Evolutionary conservation across 2,113 vertebrate genomes (phyloP).

Genomic region (Pimephales promelas): DNA sequence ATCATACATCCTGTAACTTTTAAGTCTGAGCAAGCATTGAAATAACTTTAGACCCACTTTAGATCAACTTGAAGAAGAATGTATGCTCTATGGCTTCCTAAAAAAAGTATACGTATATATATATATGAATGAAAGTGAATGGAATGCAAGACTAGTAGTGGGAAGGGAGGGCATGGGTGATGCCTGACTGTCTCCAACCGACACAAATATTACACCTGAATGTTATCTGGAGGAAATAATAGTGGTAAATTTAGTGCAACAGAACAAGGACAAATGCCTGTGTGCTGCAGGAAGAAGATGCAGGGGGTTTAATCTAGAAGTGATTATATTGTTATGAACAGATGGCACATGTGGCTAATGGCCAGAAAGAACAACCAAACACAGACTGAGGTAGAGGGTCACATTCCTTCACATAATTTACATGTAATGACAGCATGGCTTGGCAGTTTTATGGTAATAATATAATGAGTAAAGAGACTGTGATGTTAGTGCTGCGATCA

Average conservation of each 20-base stretch:
- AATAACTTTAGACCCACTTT: neutral
- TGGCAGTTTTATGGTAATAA: neutral
- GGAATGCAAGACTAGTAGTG: neutral
- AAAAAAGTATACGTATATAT: too few relatives aligned
- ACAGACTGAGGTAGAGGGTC: neutral
- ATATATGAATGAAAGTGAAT: neutral
- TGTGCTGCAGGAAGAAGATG: neutral
- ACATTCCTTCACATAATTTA: slow-evolving; percentile 21
- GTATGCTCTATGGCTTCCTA: neutral
- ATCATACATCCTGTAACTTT: too few relatives aligned
- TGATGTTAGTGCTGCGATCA: neutral
- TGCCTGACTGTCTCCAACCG: neutral
- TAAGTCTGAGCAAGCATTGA: neutral
- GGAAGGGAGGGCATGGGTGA: neutral
- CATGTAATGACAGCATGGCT: neutral
- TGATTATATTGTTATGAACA: slow-evolving; percentile 57
- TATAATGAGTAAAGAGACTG: slow-evolving; percentile 16
- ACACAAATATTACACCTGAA: slow-evolving; percentile 16
- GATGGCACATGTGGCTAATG: slow-evolving; percentile 54
- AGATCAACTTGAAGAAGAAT: neutral
- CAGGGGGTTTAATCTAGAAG: slow-evolving; percentile 32
- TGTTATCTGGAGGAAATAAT: neutral
- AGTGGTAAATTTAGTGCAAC: neutral
- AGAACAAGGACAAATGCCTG: slow-evolving; percentile 40
- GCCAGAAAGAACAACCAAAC: slow-evolving; percentile 13